Evolutionary conservation across 92 coral and sea anemone species (phyloP), one percentile per base, ranked within the genome.

Genomic region (Parazoanthus swiftii): DNA sequence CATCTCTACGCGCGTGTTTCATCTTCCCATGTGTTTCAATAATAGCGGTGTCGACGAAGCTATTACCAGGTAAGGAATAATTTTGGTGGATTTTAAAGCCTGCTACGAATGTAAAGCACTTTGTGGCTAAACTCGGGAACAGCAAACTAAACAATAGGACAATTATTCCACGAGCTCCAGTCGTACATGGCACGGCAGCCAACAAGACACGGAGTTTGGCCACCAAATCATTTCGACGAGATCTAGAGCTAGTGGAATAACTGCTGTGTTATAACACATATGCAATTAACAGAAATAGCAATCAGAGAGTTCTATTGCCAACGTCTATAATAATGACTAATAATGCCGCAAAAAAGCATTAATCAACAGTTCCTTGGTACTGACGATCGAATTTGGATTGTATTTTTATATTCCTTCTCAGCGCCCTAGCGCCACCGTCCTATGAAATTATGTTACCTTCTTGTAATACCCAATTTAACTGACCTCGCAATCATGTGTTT

Each of bases 1-100:
- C 54, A 88, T 92, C 36, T 74, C 93, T 4, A 87, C 93, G 25
- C 91, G 94, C 2, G 86, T 92, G 80, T 33, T 92, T 20, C 79
- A 85, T 38, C 81, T 92, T 20, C 94, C 94, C 63, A 92, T 92
- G 94, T 92, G 94, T 74, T 92, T 92, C 78, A 74, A 90, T 79
- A 88, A 92, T 89, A 92, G 94, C 37, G 94, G 93, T 48, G 91
- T 92, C 0, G 79, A 92, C 82, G 65, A 77, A 29, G 93, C 94
- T 3, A 90, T 92, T 38, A 29, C 51, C 23, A 91, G 87, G 87
- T 84, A 71, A 84, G 10, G 33, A 36, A 10, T 9, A 1, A 74
- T 21, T 4, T 13, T 36, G 4, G 11, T 2, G 3, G 26, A 13
- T 36, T 33, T 21, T 63, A 20, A 21, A 21, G 16, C 18, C 59